Evolutionary conservation across 2,888 invertebrate species (phyloP).

Genomic region (Penaeus monodon): DNA sequence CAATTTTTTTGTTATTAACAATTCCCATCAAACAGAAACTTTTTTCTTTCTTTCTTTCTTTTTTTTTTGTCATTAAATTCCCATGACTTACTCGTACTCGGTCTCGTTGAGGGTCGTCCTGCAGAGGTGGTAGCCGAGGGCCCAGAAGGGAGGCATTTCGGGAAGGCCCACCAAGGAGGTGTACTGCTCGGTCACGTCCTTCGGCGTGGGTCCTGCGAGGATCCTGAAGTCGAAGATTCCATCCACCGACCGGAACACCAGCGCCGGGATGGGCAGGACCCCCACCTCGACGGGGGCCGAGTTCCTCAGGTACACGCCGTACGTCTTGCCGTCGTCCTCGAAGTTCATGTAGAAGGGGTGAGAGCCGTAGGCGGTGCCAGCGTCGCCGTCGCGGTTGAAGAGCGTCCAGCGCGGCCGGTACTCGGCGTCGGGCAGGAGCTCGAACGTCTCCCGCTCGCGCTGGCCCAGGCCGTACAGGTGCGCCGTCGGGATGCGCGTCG

Average conservation of each 20-base stretch:
- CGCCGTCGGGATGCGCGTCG: constrained; percentile 34
- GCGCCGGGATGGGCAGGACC: constrained; percentile 47
- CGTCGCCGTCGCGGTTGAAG: constrained; percentile 13
- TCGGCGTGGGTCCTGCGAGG: constrained; percentile 58
- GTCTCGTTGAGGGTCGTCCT: constrained; percentile 8
- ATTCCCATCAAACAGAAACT: not conserved
- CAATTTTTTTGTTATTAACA: too few species aligned
- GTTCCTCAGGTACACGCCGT: constrained; percentile 56
- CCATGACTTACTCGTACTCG: constrained; percentile 11
- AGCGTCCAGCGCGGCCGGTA: constrained; percentile 32
- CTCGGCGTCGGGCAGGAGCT: constrained; percentile 26
- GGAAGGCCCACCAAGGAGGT: constrained; percentile 49
- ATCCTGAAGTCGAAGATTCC: constrained; percentile 38
- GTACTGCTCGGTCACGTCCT: constrained; percentile 56
- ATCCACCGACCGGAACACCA: constrained; percentile 43
- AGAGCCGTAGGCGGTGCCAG: constrained; percentile 19
- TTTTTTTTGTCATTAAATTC: not conserved
- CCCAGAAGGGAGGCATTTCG: constrained; percentile 77
- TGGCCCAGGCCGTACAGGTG: constrained; percentile 55
- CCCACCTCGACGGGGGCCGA: constrained; percentile 58
- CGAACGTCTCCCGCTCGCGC: constrained; percentile 34
- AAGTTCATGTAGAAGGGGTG: constrained; percentile 62
- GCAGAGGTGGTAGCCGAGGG: constrained; percentile 89
- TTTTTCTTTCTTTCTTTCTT: too few species aligned
- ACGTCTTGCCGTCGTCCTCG: constrained; percentile 46